Percentiles rank a stretch among this genome's conserved stretches.
These are phyloP conservation scores for Lophius piscatorius DNA, from an alignment of 2,113 vertebrate genomes.

Conservation along the genomic window DNA sequence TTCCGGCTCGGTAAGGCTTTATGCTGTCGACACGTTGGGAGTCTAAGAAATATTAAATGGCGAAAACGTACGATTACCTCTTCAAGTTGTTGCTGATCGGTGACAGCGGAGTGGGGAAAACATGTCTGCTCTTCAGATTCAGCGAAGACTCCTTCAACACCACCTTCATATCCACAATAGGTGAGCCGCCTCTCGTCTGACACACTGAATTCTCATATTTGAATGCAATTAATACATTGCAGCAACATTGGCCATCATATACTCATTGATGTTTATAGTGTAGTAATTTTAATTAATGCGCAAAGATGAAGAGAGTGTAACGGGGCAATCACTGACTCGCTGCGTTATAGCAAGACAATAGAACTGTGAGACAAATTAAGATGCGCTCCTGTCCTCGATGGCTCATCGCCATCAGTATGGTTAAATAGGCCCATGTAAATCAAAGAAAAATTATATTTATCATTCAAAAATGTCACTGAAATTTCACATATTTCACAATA, in stretches of 20 bases:
- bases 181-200: slow-evolving; percentile 61
- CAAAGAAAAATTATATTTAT: neutral
- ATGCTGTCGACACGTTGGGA: slow-evolving; percentile 7
- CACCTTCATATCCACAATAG: slow-evolving; percentile 89
- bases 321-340: neutral
- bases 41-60: slow-evolving; percentile 67
- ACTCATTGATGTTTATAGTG: neutral
- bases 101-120: slow-evolving; percentile 86
- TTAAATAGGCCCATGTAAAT: slow-evolving; percentile 2
- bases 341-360: slow-evolving; percentile 47
- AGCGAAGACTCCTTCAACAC: slow-evolving; percentile 87
- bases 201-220: neutral
- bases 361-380: slow-evolving; percentile 18
- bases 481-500: neutral
- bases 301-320: neutral
- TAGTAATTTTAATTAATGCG: neutral
- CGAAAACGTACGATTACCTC: slow-evolving; percentile 85
- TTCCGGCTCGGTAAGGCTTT: slow-evolving; percentile 31
- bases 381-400: slow-evolving; percentile 42
- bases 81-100: slow-evolving; percentile 85
- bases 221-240: neutral
- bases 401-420: slow-evolving; percentile 15
- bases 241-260: neutral
- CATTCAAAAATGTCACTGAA: no score
- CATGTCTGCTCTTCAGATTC: slow-evolving; percentile 87